Percentiles rank a stretch among this genome's conserved stretches.
phyloP scores from a whole-genome alignment of 1,140 invertebrate genomes.

The Zaprionus africanus region DNA sequence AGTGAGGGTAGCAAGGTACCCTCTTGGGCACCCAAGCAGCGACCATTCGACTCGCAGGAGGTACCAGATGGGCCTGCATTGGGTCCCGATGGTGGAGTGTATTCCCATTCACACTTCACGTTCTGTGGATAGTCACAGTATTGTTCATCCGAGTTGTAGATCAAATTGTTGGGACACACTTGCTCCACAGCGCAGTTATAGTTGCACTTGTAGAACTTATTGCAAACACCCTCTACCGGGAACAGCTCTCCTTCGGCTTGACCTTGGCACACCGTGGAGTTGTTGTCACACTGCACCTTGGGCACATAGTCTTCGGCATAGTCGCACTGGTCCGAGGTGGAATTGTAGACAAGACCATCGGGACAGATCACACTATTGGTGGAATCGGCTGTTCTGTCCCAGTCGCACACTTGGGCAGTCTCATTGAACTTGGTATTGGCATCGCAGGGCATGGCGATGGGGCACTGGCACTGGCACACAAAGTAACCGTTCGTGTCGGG shows the following conservation, averaged over 20 bases:
- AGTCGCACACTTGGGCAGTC: slow-evolving; percentile 45
- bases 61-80: slow-evolving; percentile 63
- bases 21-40: slow-evolving; percentile 44
- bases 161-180: slow-evolving; percentile 61
- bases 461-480: slow-evolving; percentile 67
- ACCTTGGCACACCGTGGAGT: slow-evolving; percentile 42
- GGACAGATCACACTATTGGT: slow-evolving; percentile 32
- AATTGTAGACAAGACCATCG: slow-evolving; percentile 56
- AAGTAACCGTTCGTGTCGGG: slow-evolving; percentile 54
- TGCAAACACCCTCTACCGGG: slow-evolving; percentile 57
- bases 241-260: slow-evolving; percentile 56
- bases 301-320: slow-evolving; percentile 58
- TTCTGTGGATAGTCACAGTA: slow-evolving; percentile 54
- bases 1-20: slow-evolving; percentile 40
- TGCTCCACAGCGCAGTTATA: slow-evolving; percentile 66
- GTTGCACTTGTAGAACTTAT: slow-evolving; percentile 71
- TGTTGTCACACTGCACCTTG: slow-evolving; percentile 43
- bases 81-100: slow-evolving; percentile 60
- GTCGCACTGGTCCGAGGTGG: slow-evolving; percentile 58
- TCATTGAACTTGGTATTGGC: slow-evolving; percentile 48
- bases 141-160: slow-evolving; percentile 17
- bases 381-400: neutral
- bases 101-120: slow-evolving; percentile 46
- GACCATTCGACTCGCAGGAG: slow-evolving; percentile 61
- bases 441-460: slow-evolving; percentile 59